Evolutionary conservation across 2,797 vertebrate genomes (phyloP).

Genomic region (Hippoglossus hippoglossus): DNA sequence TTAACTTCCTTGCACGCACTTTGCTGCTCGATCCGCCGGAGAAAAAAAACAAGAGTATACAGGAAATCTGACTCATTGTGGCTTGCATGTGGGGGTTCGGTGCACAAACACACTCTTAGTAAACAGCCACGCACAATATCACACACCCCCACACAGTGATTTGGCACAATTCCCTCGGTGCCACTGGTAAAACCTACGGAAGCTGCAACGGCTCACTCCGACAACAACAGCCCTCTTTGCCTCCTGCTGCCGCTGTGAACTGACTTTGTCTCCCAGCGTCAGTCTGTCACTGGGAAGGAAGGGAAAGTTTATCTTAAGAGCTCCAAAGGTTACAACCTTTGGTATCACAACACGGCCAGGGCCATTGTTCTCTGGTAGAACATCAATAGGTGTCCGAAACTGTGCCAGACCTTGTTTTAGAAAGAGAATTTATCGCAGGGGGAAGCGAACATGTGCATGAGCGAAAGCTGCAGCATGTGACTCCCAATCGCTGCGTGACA

Average conservation of each 20-base stretch:
- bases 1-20: conserved; percentile 14
- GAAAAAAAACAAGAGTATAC: neutral
- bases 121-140: conserved; percentile 12
- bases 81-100: conserved; percentile 8
- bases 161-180: conserved; percentile 45
- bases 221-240: conserved; percentile 57
- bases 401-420: conserved; percentile 44
- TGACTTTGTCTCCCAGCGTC: conserved; percentile 46
- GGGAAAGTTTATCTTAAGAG: conserved; percentile 63
- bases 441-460: conserved; percentile 36
- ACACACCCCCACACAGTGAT: conserved; percentile 45
- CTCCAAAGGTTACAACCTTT: conserved; percentile 57
- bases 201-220: conserved; percentile 32
- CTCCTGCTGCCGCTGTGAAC: conserved; percentile 32
- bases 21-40: conserved; percentile 2
- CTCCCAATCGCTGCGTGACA: conserved; percentile 41
- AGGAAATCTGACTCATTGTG: conserved; percentile 25
- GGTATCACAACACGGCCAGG: conserved; percentile 47
- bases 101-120: conserved; percentile 2
- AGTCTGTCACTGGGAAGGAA: conserved; percentile 59
- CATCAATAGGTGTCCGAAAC: conserved; percentile 54
- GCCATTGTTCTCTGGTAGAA: conserved; percentile 65
- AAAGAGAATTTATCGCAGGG: conserved; percentile 16
- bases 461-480: conserved; percentile 44
- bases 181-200: conserved; percentile 47